These are phyloP conservation scores for Polydesmus complanatus DNA, from an alignment of 2,888 invertebrate species.

Conservation along the genomic window DNA sequence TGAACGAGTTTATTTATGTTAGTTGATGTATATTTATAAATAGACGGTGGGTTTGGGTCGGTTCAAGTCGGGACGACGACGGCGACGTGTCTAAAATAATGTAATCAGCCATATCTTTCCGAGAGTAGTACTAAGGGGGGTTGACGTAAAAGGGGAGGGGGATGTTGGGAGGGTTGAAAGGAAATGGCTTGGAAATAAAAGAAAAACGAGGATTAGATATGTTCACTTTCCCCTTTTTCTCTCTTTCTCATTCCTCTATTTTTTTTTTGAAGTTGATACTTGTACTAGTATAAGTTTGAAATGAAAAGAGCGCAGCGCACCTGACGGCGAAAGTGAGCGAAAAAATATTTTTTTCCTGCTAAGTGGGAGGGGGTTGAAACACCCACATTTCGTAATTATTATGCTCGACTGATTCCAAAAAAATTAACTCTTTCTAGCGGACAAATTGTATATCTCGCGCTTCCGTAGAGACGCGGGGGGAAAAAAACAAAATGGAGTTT, in stretches of 20 bases:
- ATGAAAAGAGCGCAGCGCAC: background rate
- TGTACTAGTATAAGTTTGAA: conserved; percentile 6
- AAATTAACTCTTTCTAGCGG: no score
- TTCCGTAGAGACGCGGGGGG: no score
- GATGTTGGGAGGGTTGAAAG: background rate
- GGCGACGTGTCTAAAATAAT: conserved; percentile 11
- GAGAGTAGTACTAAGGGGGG: no score
- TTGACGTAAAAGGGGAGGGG: no score
- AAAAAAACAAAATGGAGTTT: no score
- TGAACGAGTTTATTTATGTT: background rate
- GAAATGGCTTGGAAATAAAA: conserved; percentile 14
- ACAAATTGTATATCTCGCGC: no score
- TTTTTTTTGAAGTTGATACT: background rate
- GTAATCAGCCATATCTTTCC: conserved; percentile 14
- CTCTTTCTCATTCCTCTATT: background rate
- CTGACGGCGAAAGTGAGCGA: no score
- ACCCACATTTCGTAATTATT: no score
- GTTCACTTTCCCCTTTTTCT: background rate
- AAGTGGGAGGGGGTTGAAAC: no score
- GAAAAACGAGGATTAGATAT: background rate
- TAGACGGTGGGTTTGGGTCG: background rate
- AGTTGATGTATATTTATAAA: background rate
- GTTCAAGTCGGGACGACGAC: background rate
- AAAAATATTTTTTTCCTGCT: no score
- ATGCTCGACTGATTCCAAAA: no score